Percentiles rank a stretch among this genome's conserved stretches.
These are phyloP conservation scores for Pilophorus perplexus DNA, from an alignment of 2,888 invertebrate species.

Conservation along the genomic window DNA sequence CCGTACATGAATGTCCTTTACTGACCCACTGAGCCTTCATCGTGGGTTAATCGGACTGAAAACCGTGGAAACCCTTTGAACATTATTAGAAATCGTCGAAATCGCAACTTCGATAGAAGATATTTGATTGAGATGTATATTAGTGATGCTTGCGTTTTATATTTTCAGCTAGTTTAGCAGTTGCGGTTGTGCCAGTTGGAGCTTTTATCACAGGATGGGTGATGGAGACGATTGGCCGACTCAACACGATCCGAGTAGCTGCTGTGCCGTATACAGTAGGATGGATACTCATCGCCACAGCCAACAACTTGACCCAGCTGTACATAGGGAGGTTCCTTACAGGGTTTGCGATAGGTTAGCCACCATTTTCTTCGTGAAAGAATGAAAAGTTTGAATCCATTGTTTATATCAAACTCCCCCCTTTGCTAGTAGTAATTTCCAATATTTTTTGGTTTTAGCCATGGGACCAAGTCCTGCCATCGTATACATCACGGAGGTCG, in stretches of 20 bases:
- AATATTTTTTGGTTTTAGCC: constrained; percentile 51
- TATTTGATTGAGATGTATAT: too few relatives aligned
- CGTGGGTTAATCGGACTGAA: too few relatives aligned
- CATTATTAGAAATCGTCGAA: too few relatives aligned
- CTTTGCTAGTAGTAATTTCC: background rate
- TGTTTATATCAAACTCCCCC: background rate
- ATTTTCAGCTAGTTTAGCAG: constrained; percentile 59
- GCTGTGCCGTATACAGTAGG: constrained; percentile 58
- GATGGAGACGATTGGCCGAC: constrained; percentile 59
- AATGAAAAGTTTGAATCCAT: background rate
- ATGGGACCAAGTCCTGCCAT: constrained; percentile 61
- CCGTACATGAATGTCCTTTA: too few relatives aligned
- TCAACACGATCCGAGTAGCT: constrained; percentile 59
- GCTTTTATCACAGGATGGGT: constrained; percentile 58
- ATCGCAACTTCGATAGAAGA: too few relatives aligned
- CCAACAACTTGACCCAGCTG: constrained; percentile 56
- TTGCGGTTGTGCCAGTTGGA: constrained; percentile 58
- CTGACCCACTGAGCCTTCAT: too few relatives aligned
- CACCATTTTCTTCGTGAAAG: background rate
- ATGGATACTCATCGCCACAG: constrained; percentile 59
- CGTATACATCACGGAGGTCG: constrained; percentile 63
- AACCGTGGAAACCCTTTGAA: constrained; percentile 19
- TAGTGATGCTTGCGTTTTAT: too few relatives aligned
- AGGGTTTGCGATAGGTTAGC: constrained; percentile 57
- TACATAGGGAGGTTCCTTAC: constrained; percentile 58